Evolutionary conservation across 2,888 invertebrate species (phyloP).

Genomic region (Chaitophorus viminalis): DNA sequence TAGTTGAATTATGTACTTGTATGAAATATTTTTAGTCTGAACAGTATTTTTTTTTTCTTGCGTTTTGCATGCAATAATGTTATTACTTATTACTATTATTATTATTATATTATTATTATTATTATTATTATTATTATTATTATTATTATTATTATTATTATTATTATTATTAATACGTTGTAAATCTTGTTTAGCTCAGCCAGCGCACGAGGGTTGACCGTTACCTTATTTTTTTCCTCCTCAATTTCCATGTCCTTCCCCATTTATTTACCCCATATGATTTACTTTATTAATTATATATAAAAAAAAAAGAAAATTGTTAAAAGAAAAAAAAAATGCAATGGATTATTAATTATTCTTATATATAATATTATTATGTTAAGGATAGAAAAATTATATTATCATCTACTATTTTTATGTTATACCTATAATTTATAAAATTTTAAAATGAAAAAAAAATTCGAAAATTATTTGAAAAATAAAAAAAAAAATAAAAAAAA

Average conservation of each 20-base stretch:
- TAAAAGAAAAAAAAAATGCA: slow-evolving; percentile 48
- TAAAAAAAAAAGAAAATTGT: slow-evolving; percentile 21
- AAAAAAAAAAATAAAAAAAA: slow-evolving; percentile 40
- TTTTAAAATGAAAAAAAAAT: slow-evolving; percentile 51
- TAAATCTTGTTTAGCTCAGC: slow-evolving; percentile 1
- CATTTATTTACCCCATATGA: slow-evolving; percentile 17
- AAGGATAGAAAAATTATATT: slow-evolving; percentile 61
- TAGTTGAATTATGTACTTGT: slow-evolving; percentile 50
- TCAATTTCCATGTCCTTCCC: neutral
- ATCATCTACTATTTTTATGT: slow-evolving; percentile 61
- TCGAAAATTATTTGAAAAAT: slow-evolving; percentile 40
- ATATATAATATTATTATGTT: slow-evolving; percentile 60
- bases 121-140: slow-evolving; percentile 46
- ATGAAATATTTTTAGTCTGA: slow-evolving; percentile 40
- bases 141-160: slow-evolving; percentile 39
- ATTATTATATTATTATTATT: slow-evolving; percentile 7
- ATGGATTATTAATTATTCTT: slow-evolving; percentile 61
- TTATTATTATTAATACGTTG: slow-evolving; percentile 27
- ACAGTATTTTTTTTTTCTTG: slow-evolving; percentile 55
- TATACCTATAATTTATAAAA: slow-evolving; percentile 59
- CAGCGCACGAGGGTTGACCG: slow-evolving; percentile 3
- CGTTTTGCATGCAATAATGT: slow-evolving; percentile 37
- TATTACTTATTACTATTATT: slow-evolving; percentile 36
- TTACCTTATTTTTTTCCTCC: slow-evolving; percentile 43
- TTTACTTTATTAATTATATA: slow-evolving; percentile 35